Conservation (phyloP, 1,140 invertebrate genomes). For the Ephestia elutella region DNA sequence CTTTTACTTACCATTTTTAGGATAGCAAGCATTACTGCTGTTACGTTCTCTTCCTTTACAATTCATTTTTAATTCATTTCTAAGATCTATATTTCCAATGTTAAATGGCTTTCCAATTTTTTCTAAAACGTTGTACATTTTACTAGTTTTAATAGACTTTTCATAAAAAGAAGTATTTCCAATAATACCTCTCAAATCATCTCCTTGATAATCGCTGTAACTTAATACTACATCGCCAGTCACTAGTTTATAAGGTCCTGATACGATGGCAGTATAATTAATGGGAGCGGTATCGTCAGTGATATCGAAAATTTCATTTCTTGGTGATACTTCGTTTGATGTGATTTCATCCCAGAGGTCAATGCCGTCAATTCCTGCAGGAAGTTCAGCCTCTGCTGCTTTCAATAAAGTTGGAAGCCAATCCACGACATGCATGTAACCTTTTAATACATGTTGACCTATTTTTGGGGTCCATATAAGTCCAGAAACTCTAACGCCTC, state of each 20-base stretch:
- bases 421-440: slow-evolving; percentile 88
- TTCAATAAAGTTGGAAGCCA: slow-evolving; percentile 88
- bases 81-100: slow-evolving; percentile 25
- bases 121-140: slow-evolving; percentile 36
- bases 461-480: slow-evolving; percentile 85
- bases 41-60: slow-evolving; percentile 24
- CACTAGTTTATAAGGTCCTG: slow-evolving; percentile 49
- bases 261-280: slow-evolving; percentile 38
- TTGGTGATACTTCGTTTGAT: slow-evolving; percentile 35
- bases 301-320: slow-evolving; percentile 50
- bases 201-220: slow-evolving; percentile 43
- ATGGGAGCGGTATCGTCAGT: slow-evolving; percentile 33
- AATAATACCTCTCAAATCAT: slow-evolving; percentile 37
- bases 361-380: slow-evolving; percentile 46
- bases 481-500: slow-evolving; percentile 84
- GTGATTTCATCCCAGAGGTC: slow-evolving; percentile 49
- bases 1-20: slow-evolving; percentile 35
- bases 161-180: slow-evolving; percentile 37
- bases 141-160: slow-evolving; percentile 35
- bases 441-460: slow-evolving; percentile 78
- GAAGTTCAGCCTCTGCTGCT: slow-evolving; percentile 34
- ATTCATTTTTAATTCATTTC: slow-evolving; percentile 36
- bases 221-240: slow-evolving; percentile 31
- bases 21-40: slow-evolving; percentile 31
- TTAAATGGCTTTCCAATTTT: slow-evolving; percentile 29